Percentiles rank a stretch among this genome's conserved stretches.
Evolutionary conservation across 2,888 invertebrate genomes (phyloP).

Genomic region (Drosophila suboccidentalis): DNA sequence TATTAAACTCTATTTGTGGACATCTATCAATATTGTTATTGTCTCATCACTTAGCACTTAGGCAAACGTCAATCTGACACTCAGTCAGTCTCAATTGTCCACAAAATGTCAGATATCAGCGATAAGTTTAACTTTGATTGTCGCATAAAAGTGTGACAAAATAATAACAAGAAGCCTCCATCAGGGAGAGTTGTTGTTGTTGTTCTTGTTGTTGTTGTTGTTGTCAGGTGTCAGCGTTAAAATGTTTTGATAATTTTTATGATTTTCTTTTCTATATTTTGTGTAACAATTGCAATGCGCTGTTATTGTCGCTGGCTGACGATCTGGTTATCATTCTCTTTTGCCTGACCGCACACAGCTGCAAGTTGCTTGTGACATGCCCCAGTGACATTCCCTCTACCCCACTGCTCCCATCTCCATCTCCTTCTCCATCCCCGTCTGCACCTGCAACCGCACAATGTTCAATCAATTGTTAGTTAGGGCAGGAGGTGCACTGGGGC

Average conservation of each 20-base stretch:
- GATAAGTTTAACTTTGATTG: constrained; percentile 44
- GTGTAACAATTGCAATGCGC: constrained; percentile 25
- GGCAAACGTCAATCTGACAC: constrained; percentile 34
- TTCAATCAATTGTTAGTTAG: constrained; percentile 63
- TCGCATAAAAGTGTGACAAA: constrained; percentile 13
- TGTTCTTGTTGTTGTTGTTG: constrained; percentile 5
- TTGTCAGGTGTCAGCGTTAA: constrained; percentile 20
- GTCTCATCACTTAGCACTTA: constrained; percentile 35
- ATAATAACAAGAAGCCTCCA: not conserved
- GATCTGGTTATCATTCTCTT: constrained; percentile 56
- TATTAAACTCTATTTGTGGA: constrained; percentile 4
- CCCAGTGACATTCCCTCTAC: constrained; percentile 30
- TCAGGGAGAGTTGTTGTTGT: not conserved
- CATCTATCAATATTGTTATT: constrained; percentile 31
- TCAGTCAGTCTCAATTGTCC: constrained; percentile 35
- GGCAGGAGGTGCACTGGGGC: too few relatives aligned
- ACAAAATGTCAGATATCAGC: constrained; percentile 40
- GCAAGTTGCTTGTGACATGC: constrained; percentile 15
- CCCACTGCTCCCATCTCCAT: not conserved
- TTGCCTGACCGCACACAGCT: constrained; percentile 55
- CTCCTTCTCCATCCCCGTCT: not conserved
- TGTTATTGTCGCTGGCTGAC: constrained; percentile 21
- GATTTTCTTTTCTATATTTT: constrained; percentile 16
- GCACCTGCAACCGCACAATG: constrained; percentile 42
- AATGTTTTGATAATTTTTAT: constrained; percentile 49